These are phyloP conservation scores for Numida meleagris DNA, from an alignment of 2,113 vertebrate species.

Conservation along the genomic window DNA sequence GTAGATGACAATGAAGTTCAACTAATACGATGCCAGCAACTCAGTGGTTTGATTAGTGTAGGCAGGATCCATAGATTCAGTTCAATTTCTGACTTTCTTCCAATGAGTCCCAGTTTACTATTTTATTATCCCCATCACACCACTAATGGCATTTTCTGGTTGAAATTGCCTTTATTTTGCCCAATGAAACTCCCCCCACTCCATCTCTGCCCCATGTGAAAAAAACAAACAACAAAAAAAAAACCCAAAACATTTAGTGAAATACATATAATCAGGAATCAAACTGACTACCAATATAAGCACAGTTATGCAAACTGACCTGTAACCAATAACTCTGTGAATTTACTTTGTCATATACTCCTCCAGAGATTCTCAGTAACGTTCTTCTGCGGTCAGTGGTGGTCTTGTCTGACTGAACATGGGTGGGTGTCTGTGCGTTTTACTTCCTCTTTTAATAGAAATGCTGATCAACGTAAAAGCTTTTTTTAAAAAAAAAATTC, in stretches of 20 bases:
- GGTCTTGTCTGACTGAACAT: background rate
- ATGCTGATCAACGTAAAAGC: background rate
- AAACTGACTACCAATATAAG: background rate
- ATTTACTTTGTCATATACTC: background rate
- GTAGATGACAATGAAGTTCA: background rate
- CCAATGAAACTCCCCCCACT: background rate
- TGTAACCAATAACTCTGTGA: background rate
- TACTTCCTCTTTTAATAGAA: background rate
- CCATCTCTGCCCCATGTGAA: no score
- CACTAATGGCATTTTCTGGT: background rate
- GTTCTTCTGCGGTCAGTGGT: background rate
- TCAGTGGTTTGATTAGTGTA: background rate
- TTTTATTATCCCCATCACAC: background rate
- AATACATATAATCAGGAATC: background rate
- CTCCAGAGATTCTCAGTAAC: background rate
- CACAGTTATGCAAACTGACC: background rate
- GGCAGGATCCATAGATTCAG: background rate
- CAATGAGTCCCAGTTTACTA: background rate
- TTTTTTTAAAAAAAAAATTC: no score
- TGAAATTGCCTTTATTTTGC: constrained; percentile 17
- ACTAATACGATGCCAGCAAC: background rate
- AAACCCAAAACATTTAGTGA: background rate
- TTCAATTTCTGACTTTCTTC: background rate
- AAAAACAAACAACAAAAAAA: background rate
- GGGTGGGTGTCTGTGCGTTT: background rate